phyloP scores from a whole-genome alignment of 2,888 invertebrate genomes.

The Auanema freiburgensis region DNA sequence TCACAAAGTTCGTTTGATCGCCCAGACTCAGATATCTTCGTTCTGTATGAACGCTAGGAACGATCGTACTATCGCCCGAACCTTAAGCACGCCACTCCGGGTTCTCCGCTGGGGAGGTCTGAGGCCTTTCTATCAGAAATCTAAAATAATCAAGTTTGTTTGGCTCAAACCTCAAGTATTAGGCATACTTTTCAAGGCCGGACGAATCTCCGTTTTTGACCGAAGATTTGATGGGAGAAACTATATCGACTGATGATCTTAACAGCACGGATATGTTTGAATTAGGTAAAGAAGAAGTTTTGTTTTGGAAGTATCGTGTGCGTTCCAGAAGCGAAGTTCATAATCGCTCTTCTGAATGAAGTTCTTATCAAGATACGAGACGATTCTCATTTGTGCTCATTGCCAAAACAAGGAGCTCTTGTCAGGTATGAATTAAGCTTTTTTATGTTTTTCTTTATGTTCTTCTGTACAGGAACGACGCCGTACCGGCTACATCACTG shows the following conservation, averaged over 20 bases:
- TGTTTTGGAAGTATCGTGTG: no score
- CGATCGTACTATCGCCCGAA: constrained; percentile 8
- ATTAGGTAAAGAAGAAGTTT: background rate
- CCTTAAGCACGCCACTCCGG: background rate
- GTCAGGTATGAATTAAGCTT: background rate
- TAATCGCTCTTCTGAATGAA: constrained; percentile 9
- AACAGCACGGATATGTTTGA: constrained; percentile 16
- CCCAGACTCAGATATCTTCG: constrained; percentile 8
- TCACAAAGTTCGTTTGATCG: constrained; percentile 1
- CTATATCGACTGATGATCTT: background rate
- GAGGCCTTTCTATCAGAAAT: constrained; percentile 11
- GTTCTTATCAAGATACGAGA: constrained; percentile 16
- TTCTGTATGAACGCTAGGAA: constrained; percentile 5
- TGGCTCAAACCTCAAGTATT: background rate
- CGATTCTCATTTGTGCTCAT: constrained; percentile 3
- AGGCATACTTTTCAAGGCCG: background rate
- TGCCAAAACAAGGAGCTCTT: background rate
- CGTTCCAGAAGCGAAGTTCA: constrained; percentile 9
- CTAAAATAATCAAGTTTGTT: constrained; percentile 4
- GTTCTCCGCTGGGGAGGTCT: constrained; percentile 6
- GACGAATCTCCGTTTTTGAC: constrained; percentile 2
- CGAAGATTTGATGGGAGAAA: constrained; percentile 12
- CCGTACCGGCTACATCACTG: background rate
- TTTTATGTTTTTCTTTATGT: background rate
- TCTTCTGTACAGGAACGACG: background rate